Conservation (phyloP, 30 jellyfish, hydroid and myxozoan species). For the Turritopsis dohrnii region DNA sequence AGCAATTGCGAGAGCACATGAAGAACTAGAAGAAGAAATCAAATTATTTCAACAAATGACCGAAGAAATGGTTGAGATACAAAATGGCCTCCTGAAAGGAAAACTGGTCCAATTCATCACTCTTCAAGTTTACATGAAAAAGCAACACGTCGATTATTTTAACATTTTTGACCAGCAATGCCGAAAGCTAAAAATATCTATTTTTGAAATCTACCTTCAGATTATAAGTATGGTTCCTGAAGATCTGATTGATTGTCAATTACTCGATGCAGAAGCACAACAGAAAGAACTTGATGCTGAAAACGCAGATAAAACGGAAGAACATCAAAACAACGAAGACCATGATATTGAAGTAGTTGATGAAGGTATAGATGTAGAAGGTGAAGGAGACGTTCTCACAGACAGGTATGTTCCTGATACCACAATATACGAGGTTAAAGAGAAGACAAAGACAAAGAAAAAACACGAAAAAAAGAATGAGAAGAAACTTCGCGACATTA, state of each 20-base stretch:
- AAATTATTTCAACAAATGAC: background rate
- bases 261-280: background rate
- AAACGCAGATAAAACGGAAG: background rate
- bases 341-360: background rate
- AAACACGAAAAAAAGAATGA: background rate
- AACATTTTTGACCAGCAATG: background rate
- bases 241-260: background rate
- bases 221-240: background rate
- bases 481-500: background rate
- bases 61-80: background rate
- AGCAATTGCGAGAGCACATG: background rate
- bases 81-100: background rate
- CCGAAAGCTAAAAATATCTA: background rate
- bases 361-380: constrained; percentile 40
- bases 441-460: background rate
- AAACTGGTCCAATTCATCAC: background rate
- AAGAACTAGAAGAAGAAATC: background rate
- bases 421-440: background rate
- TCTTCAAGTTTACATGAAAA: background rate
- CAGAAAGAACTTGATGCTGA: background rate
- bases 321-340: background rate
- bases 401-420: constrained; percentile 59
- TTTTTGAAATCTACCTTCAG: background rate
- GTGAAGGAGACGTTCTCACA: constrained; percentile 59
- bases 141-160: background rate